Evolutionary conservation across 2,797 vertebrate genomes (phyloP).

Genomic region (Pelodytes ibericus): DNA sequence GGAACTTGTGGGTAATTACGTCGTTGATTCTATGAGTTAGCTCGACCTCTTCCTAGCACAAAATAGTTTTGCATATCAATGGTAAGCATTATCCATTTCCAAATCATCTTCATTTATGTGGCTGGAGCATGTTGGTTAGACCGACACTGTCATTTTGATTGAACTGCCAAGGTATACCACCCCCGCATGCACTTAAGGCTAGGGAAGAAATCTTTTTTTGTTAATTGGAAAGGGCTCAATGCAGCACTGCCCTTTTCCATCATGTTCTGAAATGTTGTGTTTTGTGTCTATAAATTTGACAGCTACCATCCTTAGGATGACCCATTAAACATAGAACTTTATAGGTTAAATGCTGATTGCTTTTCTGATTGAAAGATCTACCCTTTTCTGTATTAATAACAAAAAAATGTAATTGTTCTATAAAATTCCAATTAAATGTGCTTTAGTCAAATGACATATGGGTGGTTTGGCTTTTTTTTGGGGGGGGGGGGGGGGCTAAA

Average conservation of each 20-base stretch:
- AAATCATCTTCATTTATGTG: constrained; percentile 36
- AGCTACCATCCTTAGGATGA: constrained; percentile 49
- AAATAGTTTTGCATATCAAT: constrained; percentile 35
- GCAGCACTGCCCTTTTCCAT: constrained; percentile 54
- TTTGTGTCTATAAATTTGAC: constrained; percentile 46
- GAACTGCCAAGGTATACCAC: constrained; percentile 40
- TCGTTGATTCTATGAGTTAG: background rate
- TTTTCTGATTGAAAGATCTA: constrained; percentile 57
- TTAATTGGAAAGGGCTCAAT: constrained; percentile 49
- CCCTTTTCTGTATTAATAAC: constrained; percentile 39
- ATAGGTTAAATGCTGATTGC: constrained; percentile 59
- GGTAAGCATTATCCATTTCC: constrained; percentile 36
- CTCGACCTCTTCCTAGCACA: constrained; percentile 36
- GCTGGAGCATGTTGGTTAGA: constrained; percentile 22
- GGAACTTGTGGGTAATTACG: constrained; percentile 16
- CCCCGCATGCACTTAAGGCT: constrained; percentile 42
- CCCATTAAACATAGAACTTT: constrained; percentile 58
- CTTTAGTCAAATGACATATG: background rate
- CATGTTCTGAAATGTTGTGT: constrained; percentile 50
- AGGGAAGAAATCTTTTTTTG: constrained; percentile 41
- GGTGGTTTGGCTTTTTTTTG: background rate
- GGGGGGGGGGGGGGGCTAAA: too few species aligned
- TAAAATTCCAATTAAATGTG: constrained; percentile 26
- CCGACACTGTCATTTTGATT: constrained; percentile 47
- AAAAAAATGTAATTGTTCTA: constrained; percentile 33